Conservation (phyloP, 2,888 invertebrate species). For the Acanthosepion esculentum region DNA sequence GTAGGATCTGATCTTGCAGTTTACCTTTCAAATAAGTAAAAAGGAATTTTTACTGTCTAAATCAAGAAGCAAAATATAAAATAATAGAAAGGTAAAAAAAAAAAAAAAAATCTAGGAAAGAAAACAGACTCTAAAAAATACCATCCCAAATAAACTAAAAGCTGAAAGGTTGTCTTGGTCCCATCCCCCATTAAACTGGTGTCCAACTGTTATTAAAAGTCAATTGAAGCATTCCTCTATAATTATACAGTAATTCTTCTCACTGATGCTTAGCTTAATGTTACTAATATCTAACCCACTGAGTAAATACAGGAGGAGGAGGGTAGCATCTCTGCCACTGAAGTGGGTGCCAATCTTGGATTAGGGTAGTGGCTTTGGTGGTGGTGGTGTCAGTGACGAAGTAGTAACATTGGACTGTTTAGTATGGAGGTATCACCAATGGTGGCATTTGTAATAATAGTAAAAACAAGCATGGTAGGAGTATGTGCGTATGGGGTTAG, state of each 20-base stretch:
- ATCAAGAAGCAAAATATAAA: neutral
- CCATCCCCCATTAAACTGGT: neutral
- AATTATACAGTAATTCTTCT: slow-evolving; percentile 1
- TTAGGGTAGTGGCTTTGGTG: neutral
- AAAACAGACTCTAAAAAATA: neutral
- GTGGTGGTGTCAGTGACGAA: neutral
- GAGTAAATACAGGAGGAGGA: neutral
- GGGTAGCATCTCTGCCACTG: neutral
- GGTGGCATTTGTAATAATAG: slow-evolving; percentile 11
- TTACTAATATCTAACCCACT: slow-evolving; percentile 10
- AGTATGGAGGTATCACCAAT: neutral
- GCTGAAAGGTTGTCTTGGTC: neutral
- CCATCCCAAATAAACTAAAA: neutral
- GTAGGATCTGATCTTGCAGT: neutral
- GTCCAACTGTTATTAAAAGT: neutral
- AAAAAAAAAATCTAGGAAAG: neutral
- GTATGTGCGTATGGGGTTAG: neutral
- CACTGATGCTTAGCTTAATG: neutral
- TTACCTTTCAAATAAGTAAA: slow-evolving; percentile 3
- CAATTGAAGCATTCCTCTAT: neutral
- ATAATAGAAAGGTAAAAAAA: neutral
- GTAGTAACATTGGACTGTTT: neutral
- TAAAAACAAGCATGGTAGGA: neutral
- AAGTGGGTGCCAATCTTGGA: slow-evolving; percentile 4
- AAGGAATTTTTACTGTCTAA: neutral